Evolutionary conservation across 2,888 invertebrate genomes (phyloP), one percentile per base, ranked within the genome.

Genomic region (Onthophagus sagittarius): DNA sequence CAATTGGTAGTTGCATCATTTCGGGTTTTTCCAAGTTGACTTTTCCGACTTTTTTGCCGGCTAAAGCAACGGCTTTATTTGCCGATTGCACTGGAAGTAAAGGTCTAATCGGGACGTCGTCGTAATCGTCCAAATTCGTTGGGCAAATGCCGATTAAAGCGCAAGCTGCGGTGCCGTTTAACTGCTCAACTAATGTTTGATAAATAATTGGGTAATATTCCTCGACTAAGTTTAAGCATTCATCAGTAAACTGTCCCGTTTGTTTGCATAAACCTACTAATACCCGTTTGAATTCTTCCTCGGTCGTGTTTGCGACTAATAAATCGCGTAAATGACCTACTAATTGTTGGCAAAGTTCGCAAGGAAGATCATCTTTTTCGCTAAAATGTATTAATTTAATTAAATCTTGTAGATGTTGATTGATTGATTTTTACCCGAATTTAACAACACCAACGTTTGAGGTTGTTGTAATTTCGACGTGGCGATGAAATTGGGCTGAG

Each of bases 291-390:
- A 96, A 96, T 85, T 96, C 94, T 0, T 86, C 79, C 84, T 94
- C 93, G 0, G 97, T 95, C 0, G 96, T 95, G 83, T 96, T 95
- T 14, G 96, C 92, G 32, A 94, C 88, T 23, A 97, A 84, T 5
- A 95, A 87, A 82, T 96, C 94, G 75, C 92, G 90, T 77, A 96
- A 86, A 84, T 96, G 95, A 15, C 87, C 86, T 0, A 96, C 92
- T 70, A 97, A 85, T 83, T 95, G 94, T 80, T 94, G 91, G 84
- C 96, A 97, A 73, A 97, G 88, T 80, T 95, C 93, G 83, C 97
- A 96, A 0, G 95, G 92, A 71, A 94, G 88, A 81, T 92, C 91
- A 78, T 91, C 90, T 62, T 70, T 71, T 63, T 69, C 71, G 14
- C 73, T 73, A 33, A 74, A 73, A 72, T 31, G n/a, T n/a, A n/a